phyloP scores from a whole-genome alignment of 2,888 invertebrate genomes.

The Lochmaea capreae region DNA sequence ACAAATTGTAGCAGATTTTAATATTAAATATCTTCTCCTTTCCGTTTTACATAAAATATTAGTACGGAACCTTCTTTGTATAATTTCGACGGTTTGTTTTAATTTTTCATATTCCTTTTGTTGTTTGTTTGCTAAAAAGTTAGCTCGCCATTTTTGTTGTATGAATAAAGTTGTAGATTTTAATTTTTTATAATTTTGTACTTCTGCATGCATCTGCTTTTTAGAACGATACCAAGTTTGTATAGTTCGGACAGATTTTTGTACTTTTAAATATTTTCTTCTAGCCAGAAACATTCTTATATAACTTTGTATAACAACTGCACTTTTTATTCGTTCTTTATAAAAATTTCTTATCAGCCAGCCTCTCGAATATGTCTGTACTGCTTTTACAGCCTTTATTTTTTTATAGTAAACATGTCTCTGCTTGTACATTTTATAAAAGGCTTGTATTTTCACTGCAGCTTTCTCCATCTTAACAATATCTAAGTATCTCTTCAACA shows the following conservation, averaged over 20 bases:
- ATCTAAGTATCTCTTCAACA: constrained; percentile 63
- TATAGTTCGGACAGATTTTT: constrained; percentile 37
- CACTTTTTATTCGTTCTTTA: constrained; percentile 41
- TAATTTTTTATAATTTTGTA: constrained; percentile 50
- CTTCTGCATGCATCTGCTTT: constrained; percentile 46
- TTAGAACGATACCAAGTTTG: constrained; percentile 52
- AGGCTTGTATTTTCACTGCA: constrained; percentile 68
- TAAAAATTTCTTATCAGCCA: constrained; percentile 51
- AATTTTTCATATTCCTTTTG: constrained; percentile 57
- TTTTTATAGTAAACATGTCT: constrained; percentile 48
- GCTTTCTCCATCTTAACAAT: constrained; percentile 63
- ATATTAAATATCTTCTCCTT: constrained; percentile 28
- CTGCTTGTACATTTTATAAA: constrained; percentile 64
- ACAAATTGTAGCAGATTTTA: constrained; percentile 41
- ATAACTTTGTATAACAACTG: constrained; percentile 60
- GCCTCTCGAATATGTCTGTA: constrained; percentile 52
- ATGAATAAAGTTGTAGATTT: constrained; percentile 55
- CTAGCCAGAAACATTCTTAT: constrained; percentile 61
- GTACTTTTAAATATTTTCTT: constrained; percentile 45
- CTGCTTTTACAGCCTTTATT: constrained; percentile 44
- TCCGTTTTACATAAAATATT: constrained; percentile 31
- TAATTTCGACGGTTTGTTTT: constrained; percentile 55
- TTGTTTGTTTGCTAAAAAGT: constrained; percentile 59
- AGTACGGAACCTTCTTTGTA: constrained; percentile 62
- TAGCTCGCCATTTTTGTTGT: constrained; percentile 69